Percentiles rank a stretch among this genome's conserved stretches.
Evolutionary conservation across 2,113 vertebrate species (phyloP).

Genomic region (Pleuronectes platessa): DNA sequence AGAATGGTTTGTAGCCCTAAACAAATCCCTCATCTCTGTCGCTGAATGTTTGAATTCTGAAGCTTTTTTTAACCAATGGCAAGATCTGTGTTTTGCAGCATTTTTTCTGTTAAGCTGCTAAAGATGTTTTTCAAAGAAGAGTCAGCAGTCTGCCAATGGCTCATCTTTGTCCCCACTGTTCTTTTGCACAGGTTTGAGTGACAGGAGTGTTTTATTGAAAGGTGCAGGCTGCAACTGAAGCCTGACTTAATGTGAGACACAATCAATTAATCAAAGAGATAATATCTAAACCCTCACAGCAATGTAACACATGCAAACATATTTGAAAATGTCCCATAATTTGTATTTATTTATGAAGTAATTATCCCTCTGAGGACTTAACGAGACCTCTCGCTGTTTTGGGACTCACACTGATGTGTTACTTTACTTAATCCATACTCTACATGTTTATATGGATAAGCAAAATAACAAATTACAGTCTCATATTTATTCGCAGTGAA

Average conservation of each 20-base stretch:
- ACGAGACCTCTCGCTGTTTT: conserved; percentile 35
- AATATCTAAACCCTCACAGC: neutral
- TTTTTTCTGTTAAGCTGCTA: too few relatives aligned
- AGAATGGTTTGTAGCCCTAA: neutral
- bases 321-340: neutral
- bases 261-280: neutral
- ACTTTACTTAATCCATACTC: conserved; percentile 32
- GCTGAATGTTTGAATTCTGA: neutral
- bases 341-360: neutral
- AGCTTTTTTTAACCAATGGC: neutral
- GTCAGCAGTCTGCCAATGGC: too few relatives aligned
- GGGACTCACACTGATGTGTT: conserved; percentile 10
- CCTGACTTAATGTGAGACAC: neutral
- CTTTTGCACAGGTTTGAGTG: neutral
- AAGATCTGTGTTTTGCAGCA: neutral
- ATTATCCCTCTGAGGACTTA: conserved; percentile 26
- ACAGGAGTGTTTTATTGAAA: neutral
- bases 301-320: neutral
- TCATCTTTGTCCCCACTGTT: neutral
- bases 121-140: neutral
- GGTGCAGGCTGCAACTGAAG: neutral
- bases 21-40: neutral
- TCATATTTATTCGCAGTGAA: neutral
- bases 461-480: conserved; percentile 7
- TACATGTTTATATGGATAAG: conserved; percentile 33